These are phyloP conservation scores for Noctua janthe DNA, from an alignment of 2,888 invertebrate genomes.

Conservation along the genomic window DNA sequence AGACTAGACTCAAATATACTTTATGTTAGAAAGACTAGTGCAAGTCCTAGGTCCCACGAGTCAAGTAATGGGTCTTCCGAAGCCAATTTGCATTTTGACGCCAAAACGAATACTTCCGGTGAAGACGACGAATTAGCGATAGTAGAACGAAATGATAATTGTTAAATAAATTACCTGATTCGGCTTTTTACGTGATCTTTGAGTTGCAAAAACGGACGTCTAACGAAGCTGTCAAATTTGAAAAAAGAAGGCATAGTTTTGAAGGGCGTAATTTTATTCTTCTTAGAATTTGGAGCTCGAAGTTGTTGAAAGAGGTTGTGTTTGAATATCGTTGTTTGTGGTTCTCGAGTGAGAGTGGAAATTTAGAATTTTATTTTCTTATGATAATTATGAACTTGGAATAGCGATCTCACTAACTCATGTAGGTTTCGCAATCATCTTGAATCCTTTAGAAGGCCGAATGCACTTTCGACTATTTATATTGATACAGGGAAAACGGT, in stretches of 20 bases:
- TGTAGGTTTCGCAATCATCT: slow-evolving; percentile 16
- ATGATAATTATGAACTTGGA: slow-evolving; percentile 16
- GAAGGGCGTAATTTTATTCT: slow-evolving; percentile 53
- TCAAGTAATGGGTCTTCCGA: slow-evolving; percentile 87
- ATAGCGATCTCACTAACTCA: slow-evolving; percentile 38
- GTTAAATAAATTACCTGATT: slow-evolving; percentile 59
- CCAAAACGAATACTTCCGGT: slow-evolving; percentile 85
- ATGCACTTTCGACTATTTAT: background rate
- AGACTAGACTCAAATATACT: slow-evolving; percentile 84
- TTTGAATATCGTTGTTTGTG: slow-evolving; percentile 30
- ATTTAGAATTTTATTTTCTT: slow-evolving; percentile 22
- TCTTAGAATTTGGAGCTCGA: slow-evolving; percentile 41
- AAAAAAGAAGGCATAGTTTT: slow-evolving; percentile 44
- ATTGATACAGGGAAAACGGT: slow-evolving; percentile 34
- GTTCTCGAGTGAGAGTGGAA: slow-evolving; percentile 12
- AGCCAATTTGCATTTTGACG: slow-evolving; percentile 83
- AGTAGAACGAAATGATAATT: slow-evolving; percentile 80
- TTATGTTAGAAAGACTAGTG: slow-evolving; percentile 84
- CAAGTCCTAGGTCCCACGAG: slow-evolving; percentile 85
- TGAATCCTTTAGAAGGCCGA: background rate
- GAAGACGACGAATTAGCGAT: slow-evolving; percentile 88
- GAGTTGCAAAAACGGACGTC: slow-evolving; percentile 8
- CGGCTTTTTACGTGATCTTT: slow-evolving; percentile 16
- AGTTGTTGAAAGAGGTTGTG: slow-evolving; percentile 49
- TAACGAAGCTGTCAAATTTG: slow-evolving; percentile 52